phyloP scores from a whole-genome alignment of 2,113 vertebrate species.

The Apaloderma vittatum region DNA sequence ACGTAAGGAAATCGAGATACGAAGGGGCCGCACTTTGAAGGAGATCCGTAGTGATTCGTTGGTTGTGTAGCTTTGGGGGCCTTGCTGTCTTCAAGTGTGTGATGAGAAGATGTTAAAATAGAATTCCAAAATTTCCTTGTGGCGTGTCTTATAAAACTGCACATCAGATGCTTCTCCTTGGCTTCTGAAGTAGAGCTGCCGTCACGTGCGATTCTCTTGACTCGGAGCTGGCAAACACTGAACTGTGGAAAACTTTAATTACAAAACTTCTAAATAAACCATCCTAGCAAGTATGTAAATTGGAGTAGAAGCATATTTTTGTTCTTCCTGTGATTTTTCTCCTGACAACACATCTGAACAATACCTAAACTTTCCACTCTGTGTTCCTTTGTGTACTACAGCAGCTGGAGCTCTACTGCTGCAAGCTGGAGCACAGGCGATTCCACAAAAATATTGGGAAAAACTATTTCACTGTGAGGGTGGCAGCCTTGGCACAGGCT shows the following conservation, averaged over 20 bases:
- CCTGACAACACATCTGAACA: not conserved
- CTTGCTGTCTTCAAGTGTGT: not conserved
- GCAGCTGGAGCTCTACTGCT: not conserved
- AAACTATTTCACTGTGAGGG: too few relatives aligned
- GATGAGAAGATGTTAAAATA: not conserved
- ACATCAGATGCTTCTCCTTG: not conserved
- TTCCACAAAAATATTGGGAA: too few relatives aligned
- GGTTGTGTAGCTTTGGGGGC: not conserved
- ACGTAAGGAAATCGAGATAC: not conserved
- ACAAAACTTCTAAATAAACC: not conserved
- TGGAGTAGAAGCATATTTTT: not conserved
- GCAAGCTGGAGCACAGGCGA: too few relatives aligned
- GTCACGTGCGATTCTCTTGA: not conserved
- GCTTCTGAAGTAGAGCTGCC: not conserved
- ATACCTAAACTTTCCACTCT: not conserved
- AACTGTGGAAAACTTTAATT: not conserved
- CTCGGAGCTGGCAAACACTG: not conserved
- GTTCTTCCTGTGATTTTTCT: not conserved
- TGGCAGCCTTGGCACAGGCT: too few relatives aligned
- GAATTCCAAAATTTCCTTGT: not conserved
- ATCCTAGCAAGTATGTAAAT: not conserved
- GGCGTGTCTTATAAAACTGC: not conserved
- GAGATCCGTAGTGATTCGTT: not conserved
- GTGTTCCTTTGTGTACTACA: not conserved
- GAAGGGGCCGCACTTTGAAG: not conserved